These are phyloP conservation scores for Nomada goodeniana DNA, from an alignment of 2,888 invertebrate genomes.

Conservation along the genomic window DNA sequence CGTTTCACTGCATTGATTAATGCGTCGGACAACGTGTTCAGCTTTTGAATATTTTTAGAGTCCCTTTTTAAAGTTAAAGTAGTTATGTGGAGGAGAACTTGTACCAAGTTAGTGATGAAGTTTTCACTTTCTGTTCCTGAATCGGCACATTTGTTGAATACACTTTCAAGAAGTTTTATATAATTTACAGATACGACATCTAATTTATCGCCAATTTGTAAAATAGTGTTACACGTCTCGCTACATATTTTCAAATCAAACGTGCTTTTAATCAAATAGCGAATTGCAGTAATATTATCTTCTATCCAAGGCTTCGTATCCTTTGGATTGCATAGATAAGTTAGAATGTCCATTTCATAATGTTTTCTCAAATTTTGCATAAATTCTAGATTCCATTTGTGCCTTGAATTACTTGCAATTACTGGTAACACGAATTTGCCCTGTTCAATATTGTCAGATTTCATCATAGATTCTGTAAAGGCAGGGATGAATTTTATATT, in stretches of 20 bases:
- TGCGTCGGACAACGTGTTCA: constrained; percentile 72
- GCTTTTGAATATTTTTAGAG: constrained; percentile 74
- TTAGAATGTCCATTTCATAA: constrained; percentile 87
- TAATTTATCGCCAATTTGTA: constrained; percentile 79
- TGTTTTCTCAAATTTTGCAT: constrained; percentile 86
- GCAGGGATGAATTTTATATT: constrained; percentile 85
- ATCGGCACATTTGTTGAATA: constrained; percentile 72
- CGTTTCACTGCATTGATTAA: constrained; percentile 64
- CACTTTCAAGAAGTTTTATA: constrained; percentile 72
- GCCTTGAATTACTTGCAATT: constrained; percentile 84
- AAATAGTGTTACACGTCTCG: constrained; percentile 72
- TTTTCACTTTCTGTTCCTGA: constrained; percentile 53
- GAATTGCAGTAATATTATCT: constrained; percentile 86
- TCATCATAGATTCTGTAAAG: constrained; percentile 85
- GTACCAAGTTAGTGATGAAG: constrained; percentile 72
- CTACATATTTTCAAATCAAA: constrained; percentile 71
- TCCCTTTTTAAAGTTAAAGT: constrained; percentile 79
- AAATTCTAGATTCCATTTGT: constrained; percentile 84
- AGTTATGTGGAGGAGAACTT: constrained; percentile 76
- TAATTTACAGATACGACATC: constrained; percentile 73
- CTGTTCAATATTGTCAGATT: constrained; percentile 85
- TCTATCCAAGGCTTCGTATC: constrained; percentile 73
- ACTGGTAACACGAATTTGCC: constrained; percentile 88
- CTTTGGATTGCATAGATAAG: constrained; percentile 80
- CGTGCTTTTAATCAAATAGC: constrained; percentile 85